Base-by-base conservation (phyloP, 2,113 vertebrate genomes). In the Cynocephalus volans region DNA sequence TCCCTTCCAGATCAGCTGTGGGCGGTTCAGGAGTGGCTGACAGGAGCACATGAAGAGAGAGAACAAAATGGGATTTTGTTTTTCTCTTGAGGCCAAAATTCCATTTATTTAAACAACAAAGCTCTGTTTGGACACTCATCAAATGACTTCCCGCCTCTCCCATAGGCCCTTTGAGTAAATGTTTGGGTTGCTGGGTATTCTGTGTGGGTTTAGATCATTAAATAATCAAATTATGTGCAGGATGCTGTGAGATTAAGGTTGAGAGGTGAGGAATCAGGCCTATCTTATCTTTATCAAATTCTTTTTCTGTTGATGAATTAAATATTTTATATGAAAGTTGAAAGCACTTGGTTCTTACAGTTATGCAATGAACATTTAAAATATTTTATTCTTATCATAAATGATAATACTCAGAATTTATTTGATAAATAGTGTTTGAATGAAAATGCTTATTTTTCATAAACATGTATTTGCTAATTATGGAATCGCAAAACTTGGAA, bases 391-490 rank as follows among this genome's bases (percentile, higher is more conserved):
- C 12, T 26, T 85, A 8, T 60, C 13, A 86, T 23, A 76, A 65
- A 58, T 41, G 26, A 31, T 28, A 67, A 33, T 1, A 48, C 8
- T 67, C 19, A 77, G 23, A 50, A 82, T 90, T 41, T 81, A 72
- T 62, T 77, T 76, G 31, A 76, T 58, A 85, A 54, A 36, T 67
- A 90, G 19, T 28, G n/a, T 69, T 56, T 92, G 52, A 96, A 92
- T 52, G 19, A 70, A 95, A 50, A 23, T 76, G 36, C 77, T 86
- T 86, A 50, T 69, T 84, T 91, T 79, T 65, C 2, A 31, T 69
- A 56, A 80, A 56, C 2, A 54, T 90, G 23, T 77, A 73, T 58
- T 93, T 65, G 48, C 18, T 91, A 69, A 82, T 91, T 96, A 73
- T 73, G 23, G 41, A 82, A 60, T 85, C 24, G 36, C 36, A 12